A percentile compares a stretch with the other conserved stretches of the same genome.
These are phyloP conservation scores for Latheticus oryzae DNA, from an alignment of 2,888 invertebrate genomes.

Conservation along the genomic window DNA sequence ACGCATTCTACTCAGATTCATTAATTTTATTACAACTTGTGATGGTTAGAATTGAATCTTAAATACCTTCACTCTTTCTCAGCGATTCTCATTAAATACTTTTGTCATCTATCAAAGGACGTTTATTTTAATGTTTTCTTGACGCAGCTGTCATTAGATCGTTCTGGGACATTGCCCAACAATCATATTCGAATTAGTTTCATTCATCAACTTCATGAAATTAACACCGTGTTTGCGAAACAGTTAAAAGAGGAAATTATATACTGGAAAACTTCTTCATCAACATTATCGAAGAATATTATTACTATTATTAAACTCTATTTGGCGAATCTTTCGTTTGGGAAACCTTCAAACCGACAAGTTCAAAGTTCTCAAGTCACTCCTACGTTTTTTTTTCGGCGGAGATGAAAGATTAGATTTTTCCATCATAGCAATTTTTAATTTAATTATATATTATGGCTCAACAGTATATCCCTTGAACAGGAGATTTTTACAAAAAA, in stretches of 20 bases:
- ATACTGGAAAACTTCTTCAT: too few relatives aligned
- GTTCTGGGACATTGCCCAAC: conserved; percentile 24
- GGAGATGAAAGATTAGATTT: too few relatives aligned
- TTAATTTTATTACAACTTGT: conserved; percentile 31
- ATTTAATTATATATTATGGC: too few relatives aligned
- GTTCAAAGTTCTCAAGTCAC: conserved; percentile 3
- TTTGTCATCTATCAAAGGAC: background rate
- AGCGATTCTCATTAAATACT: conserved; percentile 11
- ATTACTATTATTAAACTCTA: background rate
- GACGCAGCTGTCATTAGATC: background rate
- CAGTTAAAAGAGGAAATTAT: too few relatives aligned
- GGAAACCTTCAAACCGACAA: background rate
- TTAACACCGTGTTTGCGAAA: conserved; percentile 15
- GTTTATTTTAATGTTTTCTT: too few relatives aligned
- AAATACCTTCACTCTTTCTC: conserved; percentile 28
- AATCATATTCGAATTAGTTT: conserved; percentile 32
- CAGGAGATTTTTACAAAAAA: too few relatives aligned
- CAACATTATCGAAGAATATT: too few relatives aligned
- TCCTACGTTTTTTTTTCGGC: too few relatives aligned
- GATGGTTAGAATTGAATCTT: conserved; percentile 14
- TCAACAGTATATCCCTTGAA: too few relatives aligned
- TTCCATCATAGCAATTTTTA: too few relatives aligned
- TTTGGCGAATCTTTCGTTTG: conserved; percentile 2
- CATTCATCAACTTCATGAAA: conserved; percentile 18
- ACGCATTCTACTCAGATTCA: conserved; percentile 34